A percentile compares a stretch with the other conserved stretches of the same genome.
Conservation (phyloP, 2,888 invertebrate species). For the Perdita meconis region DNA sequence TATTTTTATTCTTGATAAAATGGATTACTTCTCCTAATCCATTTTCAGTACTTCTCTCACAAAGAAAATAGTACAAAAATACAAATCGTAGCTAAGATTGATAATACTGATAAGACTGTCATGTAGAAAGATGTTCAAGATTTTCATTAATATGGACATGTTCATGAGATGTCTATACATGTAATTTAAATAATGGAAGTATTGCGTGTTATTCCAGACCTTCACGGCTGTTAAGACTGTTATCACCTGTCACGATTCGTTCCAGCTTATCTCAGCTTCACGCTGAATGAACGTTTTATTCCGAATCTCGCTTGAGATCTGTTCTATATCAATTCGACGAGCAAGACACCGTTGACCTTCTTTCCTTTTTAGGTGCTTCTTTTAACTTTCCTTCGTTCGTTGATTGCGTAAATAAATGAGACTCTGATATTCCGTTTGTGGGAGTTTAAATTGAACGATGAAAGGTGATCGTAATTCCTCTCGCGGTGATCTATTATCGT, state of each 20-base stretch:
- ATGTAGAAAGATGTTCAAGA: constrained; percentile 4
- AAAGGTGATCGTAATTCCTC: constrained; percentile 1
- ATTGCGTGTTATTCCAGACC: background rate
- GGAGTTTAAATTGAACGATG: background rate
- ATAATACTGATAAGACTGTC: background rate
- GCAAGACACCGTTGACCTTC: background rate
- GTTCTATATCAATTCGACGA: background rate
- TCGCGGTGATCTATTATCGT: background rate
- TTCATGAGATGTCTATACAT: background rate
- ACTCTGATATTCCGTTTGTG: background rate
- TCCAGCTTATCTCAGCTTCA: background rate
- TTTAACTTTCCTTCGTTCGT: background rate
- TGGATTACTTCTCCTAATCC: too few relatives aligned
- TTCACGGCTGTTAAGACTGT: background rate
- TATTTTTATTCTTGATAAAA: too few relatives aligned
- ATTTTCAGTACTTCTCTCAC: too few relatives aligned
- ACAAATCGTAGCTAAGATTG: background rate
- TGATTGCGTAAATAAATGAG: constrained; percentile 7
- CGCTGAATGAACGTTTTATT: background rate
- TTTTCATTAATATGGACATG: background rate
- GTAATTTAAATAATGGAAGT: constrained; percentile 4
- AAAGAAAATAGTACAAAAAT: background rate
- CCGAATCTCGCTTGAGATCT: background rate
- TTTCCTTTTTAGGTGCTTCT: too few relatives aligned
- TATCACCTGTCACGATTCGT: constrained; percentile 2